Evolutionary conservation across 2,888 invertebrate species (phyloP), one percentile per base, ranked within the genome.

Genomic region (Epinotia ramella): DNA sequence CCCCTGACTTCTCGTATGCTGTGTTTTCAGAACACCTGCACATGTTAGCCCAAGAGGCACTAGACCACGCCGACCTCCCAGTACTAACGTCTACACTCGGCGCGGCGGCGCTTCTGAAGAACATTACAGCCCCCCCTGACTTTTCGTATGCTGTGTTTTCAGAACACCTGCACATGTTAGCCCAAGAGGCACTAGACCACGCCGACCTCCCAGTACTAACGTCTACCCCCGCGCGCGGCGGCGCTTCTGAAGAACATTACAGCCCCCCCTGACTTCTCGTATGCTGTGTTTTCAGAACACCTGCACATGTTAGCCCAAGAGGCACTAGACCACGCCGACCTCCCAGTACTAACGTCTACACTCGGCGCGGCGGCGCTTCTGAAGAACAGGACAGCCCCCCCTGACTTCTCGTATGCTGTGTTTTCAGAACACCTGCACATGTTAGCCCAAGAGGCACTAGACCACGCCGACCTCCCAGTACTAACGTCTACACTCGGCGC

Each of bases 141-240:
- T 46, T 40, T 64, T 57, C 53, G 71, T 66, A 33, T 46, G 11
- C 5, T 20, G 3, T 79, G 76, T 56, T 84, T 81, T 63, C 90
- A 95, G 97, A 97, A 83, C 97, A 98, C 86, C 95, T 98, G 0
- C 97, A 97, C 86, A 95, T 96, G 56, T 86, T 98, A 11, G 97
- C 97, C 0, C 97, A 98, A 90, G 97, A 98, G 87, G 97, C 97
- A 0, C 87, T 98, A 20, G 98, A 98, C 91, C 97, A 97, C 84
- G 97, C 97, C 0, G 97, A 97, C 87, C 90, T 98, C 18, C 96
- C 97, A 0, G 97, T 97, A 16, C 86, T 97, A 6, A 97, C 97
- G 0, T 97, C 97, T 0, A 97, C 97, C 0, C 95, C 97, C 9
- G 97, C 2, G 97, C 0, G 97, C 97, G 0, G 96, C 97, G 0